Evolutionary conservation across 2,797 vertebrate species (phyloP).

Genomic region (Gymnothorax javanicus): DNA sequence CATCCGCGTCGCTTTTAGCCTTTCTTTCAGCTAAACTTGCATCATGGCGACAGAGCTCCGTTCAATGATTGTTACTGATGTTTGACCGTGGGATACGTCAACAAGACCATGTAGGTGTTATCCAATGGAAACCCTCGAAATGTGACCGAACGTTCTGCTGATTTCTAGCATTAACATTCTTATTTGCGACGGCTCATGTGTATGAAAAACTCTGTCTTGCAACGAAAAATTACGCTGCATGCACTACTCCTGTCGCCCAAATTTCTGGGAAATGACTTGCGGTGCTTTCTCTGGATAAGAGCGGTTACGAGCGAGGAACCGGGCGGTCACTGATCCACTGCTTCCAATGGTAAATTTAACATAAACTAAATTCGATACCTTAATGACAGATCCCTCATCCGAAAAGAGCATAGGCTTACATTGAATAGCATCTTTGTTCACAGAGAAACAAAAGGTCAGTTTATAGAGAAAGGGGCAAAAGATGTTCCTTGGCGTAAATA

Average conservation of each 20-base stretch:
- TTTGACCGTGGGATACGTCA: not conserved
- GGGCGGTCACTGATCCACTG: not conserved
- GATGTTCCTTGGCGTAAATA: not conserved
- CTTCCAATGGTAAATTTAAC: not conserved
- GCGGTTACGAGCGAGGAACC: not conserved
- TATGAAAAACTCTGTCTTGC: too few relatives aligned
- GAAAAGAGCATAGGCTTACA: not conserved
- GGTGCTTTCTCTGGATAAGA: not conserved
- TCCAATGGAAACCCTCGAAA: not conserved
- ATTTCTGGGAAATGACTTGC: too few relatives aligned
- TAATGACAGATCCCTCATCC: conserved; percentile 4
- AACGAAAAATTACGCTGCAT: too few relatives aligned
- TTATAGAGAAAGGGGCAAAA: not conserved
- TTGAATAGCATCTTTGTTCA: not conserved
- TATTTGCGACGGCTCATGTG: too few relatives aligned
- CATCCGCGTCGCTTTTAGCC: not conserved
- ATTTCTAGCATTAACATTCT: too few relatives aligned
- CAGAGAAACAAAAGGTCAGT: not conserved
- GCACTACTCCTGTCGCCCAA: too few relatives aligned
- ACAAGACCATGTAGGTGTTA: not conserved
- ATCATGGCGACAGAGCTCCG: not conserved
- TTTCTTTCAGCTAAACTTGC: not conserved
- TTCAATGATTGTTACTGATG: not conserved
- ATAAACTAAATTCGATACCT: not conserved
- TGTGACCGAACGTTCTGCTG: not conserved